Evolutionary conservation across 2,888 invertebrate species (phyloP), one percentile per base, ranked within the genome.

Genomic region (Bellardia pandia): DNA sequence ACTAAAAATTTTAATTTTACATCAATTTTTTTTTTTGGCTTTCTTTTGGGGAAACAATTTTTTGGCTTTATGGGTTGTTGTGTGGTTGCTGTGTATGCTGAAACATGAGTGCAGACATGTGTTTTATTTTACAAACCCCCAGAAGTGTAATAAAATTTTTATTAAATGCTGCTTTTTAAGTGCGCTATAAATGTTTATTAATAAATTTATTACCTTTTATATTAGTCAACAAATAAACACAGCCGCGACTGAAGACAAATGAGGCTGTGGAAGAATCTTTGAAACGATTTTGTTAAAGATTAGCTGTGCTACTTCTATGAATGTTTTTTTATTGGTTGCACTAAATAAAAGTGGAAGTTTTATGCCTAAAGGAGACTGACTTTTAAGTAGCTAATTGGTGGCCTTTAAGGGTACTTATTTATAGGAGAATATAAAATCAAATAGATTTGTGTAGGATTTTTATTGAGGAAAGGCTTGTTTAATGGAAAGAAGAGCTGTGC

Each of bases 121-220:
- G 42, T 60, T 45, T 74, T 13, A 74, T 40, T 71, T 53, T 53
- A 4, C 30, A 51, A n/a, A 48, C 8, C 58, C 40, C 51, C 71
- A 14, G 13, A 74, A 62, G 66, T 6, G 60, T 68, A 58, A 69
- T 74, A 79, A 85, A 85, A 78, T 33, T 85, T 66, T 79, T 69
- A 85, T 74, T 74, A 69, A 60, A 78, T 74, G 60, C 45, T 56
- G 58, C 66, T 56, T 74, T 72, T 78, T 53, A 78, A 78, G 72
- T 78, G 72, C 37, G 60, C 40, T 23, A 68, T 66, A 79, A 79
- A 75, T 79, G 81, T 81, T 62, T 85, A 79, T 79, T 75, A 78
- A 75, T 68, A 75, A 68, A 40, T 81, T 81, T 75, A 81, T 81
- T 68, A 68, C 71, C 37, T 76, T 60, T 72, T 40, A 45, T 72